Evolutionary conservation across 2,888 invertebrate genomes (phyloP), one percentile per base, ranked within the genome.

Genomic region (Monoplex corrugatus): DNA sequence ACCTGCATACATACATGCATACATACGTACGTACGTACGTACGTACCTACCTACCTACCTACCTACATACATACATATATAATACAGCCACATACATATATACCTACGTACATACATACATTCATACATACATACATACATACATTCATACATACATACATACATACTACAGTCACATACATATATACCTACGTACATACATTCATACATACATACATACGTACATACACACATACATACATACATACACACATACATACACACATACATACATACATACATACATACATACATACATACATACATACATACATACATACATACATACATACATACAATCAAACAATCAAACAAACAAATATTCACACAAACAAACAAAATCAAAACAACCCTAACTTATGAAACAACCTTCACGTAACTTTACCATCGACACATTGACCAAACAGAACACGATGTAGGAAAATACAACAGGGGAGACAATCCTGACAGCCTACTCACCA

Each of bases 261-360:
- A 72, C 72, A 72, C 72, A 75, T 38, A 75, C 75, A 75, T 38
- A 75, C 38, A 75, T 38, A 75, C 75, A 75, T 38, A 75, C 75
- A 75, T 38, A 75, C 75, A 75, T 38, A 75, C 75, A 75, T 38
- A 75, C 75, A 75, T 13, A 75, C 75, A 75, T 38, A 75, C 75
- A 75, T n/a, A n/a, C n/a, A n/a, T n/a, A n/a, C n/a, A n/a, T n/a
- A n/a, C n/a, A n/a, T n/a, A n/a, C n/a, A n/a, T n/a, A n/a, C n/a
- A n/a, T n/a, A n/a, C n/a, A n/a, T n/a, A n/a, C n/a, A n/a, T n/a
- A n/a, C n/a, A n/a, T n/a, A n/a, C n/a, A n/a, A n/a, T n/a, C n/a
- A n/a, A n/a, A n/a, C n/a, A n/a, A n/a, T n/a, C n/a, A n/a, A n/a
- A n/a, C n/a, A n/a, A n/a, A n/a, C n/a, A n/a, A n/a, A n/a, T n/a